These are phyloP conservation scores for Drosophila pseudoananassae DNA, from an alignment of 1,140 invertebrate genomes.

Conservation along the genomic window DNA sequence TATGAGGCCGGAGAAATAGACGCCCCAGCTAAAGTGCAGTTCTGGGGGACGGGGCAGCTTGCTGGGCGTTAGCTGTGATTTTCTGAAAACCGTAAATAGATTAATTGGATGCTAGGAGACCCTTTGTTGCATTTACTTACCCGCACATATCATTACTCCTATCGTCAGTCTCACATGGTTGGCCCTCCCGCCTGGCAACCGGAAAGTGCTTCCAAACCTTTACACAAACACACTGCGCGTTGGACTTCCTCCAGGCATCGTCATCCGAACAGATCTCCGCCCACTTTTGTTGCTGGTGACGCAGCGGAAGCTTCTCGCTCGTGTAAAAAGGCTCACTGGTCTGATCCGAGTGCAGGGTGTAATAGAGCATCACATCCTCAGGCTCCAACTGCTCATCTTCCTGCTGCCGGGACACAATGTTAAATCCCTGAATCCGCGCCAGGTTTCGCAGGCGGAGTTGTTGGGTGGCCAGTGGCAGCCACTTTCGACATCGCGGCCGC, in stretches of 20 bases:
- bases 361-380: conserved; percentile 87
- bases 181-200: conserved; percentile 11
- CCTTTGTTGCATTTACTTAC: not conserved
- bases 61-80: conserved; percentile 44
- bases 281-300: conserved; percentile 89
- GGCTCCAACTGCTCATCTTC: conserved; percentile 48
- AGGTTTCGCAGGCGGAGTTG: conserved; percentile 90
- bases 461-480: conserved; percentile 87
- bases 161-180: conserved; percentile 59
- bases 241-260: conserved; percentile 72
- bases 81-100: conserved; percentile 4
- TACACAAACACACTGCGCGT: conserved; percentile 75
- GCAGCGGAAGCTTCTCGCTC: conserved; percentile 89
- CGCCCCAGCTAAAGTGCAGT: conserved; percentile 91
- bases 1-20: conserved; percentile 92
- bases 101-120: not conserved
- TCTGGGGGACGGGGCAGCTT: conserved; percentile 78
- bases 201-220: conserved; percentile 73
- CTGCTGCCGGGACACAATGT: conserved; percentile 78
- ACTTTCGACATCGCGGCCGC: conserved; percentile 87
- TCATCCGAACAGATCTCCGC: conserved; percentile 83
- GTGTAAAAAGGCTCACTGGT: conserved; percentile 91
- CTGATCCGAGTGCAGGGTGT: conserved; percentile 92
- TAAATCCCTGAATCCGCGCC: conserved; percentile 88
- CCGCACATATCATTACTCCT: conserved; percentile 4